Conservation (phyloP, 2,888 invertebrate genomes). For the Agriotes lineatus region DNA sequence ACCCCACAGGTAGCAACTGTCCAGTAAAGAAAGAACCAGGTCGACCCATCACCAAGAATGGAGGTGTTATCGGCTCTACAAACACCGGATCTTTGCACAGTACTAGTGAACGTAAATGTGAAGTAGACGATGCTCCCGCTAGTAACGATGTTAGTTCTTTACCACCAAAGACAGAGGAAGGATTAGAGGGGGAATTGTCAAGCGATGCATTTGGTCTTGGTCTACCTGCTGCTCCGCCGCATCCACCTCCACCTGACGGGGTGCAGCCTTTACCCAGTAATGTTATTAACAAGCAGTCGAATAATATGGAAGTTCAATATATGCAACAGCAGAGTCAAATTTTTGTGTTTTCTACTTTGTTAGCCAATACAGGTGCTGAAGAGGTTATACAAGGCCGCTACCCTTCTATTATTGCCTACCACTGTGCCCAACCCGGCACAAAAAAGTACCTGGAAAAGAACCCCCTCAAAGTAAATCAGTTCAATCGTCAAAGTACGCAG, state of each 20-base stretch:
- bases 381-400: constrained; percentile 90
- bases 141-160: constrained; percentile 50
- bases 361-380: constrained; percentile 96
- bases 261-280: constrained; percentile 83
- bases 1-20: constrained; percentile 58
- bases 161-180: constrained; percentile 63
- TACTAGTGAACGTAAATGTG: constrained; percentile 60
- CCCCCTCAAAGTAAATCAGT: constrained; percentile 89
- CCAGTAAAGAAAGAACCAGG: constrained; percentile 62
- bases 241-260: constrained; percentile 70
- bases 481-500: constrained; percentile 86
- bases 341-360: constrained; percentile 94
- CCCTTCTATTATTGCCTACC: constrained; percentile 93
- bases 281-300: constrained; percentile 83
- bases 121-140: constrained; percentile 55
- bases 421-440: constrained; percentile 95
- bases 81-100: constrained; percentile 64
- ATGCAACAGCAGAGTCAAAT: constrained; percentile 98
- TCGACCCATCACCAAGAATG: constrained; percentile 64
- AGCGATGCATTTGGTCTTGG: constrained; percentile 59
- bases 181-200: constrained; percentile 61
- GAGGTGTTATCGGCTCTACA: constrained; percentile 65
- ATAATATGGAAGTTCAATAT: constrained; percentile 87
- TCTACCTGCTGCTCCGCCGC: constrained; percentile 56
- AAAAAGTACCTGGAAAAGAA: constrained; percentile 96